Evolutionary conservation across 2,113 vertebrate species (phyloP), one percentile per base, ranked within the genome.

Genomic region (Chloebia gouldiae): DNA sequence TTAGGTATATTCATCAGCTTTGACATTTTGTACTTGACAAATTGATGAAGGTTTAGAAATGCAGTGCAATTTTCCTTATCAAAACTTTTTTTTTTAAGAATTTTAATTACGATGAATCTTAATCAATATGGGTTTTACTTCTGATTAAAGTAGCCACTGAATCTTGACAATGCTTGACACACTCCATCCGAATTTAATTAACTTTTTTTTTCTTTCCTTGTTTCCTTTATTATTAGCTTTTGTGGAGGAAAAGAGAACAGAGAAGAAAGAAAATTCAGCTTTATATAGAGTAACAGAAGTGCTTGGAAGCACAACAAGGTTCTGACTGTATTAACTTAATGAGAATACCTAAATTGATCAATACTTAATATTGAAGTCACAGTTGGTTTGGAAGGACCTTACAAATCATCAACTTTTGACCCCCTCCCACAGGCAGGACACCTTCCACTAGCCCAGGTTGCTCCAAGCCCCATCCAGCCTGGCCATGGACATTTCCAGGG

Each of bases 121-220:
- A 37, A 11, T 22, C n/a, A 91, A 81, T 28, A 84, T 30, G 53
- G 35, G 45, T 15, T 94, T 92, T 94, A 69, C 28, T 96, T 92
- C 90, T 95, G 61, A 95, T 96, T 97, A 96, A 96, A 92, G 45
- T 64, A 78, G 71, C 90, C 81, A 51, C 27, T 77, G 83, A 77
- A 89, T 91, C 73, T 88, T 88, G 72, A 95, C 89, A 93, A 82
- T 81, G 30, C 66, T 81, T 95, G 81, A 93, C 81, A 96, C 14
- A 69, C 27, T 95, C 64, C 10, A 31, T 86, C 69, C 90, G 79
- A 91, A 94, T 96, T 90, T 95, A 95, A 96, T 95, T 96, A 96
- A 88, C 27, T 63, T 96, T 70, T 70, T 70, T 79, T 76, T 19
- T 9, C 35, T 64, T 75, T 39, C 17, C 11, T 76, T 16, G 6